Evolutionary conservation across 2,888 invertebrate species (phyloP).

Genomic region (Endotricha flammealis): DNA sequence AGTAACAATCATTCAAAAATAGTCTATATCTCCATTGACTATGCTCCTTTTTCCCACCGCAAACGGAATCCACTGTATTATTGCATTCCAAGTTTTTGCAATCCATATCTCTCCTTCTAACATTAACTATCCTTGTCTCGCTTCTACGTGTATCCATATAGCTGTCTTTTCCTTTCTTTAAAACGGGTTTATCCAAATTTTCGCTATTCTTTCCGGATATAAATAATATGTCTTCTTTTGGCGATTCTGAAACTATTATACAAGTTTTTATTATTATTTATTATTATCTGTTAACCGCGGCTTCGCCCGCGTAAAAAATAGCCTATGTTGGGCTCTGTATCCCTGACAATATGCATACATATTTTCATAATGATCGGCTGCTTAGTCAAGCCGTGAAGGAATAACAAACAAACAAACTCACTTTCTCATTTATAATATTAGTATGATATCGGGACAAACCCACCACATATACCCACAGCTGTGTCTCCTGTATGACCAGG

Average conservation of each 20-base stretch:
- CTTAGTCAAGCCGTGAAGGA: too few relatives aligned
- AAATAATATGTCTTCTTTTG: conserved; percentile 39
- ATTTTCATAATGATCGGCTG: too few relatives aligned
- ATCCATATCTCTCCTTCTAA: conserved; percentile 23
- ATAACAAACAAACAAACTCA: too few relatives aligned
- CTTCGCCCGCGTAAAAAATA: too few relatives aligned
- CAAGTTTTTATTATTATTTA: not conserved
- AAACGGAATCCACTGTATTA: conserved; percentile 36
- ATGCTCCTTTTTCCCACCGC: conserved; percentile 45
- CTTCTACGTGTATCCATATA: not conserved
- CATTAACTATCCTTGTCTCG: conserved; percentile 4
- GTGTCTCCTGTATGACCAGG: too few relatives aligned
- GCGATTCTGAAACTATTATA: conserved; percentile 33
- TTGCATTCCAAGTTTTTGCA: conserved; percentile 48
- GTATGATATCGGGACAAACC: too few relatives aligned
- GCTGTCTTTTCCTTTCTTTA: conserved; percentile 2
- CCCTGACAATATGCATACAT: too few relatives aligned
- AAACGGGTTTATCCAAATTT: conserved; percentile 18
- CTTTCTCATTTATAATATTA: too few relatives aligned
- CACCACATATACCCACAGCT: too few relatives aligned
- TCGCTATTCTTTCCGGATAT: conserved; percentile 49
- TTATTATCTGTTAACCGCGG: too few relatives aligned
- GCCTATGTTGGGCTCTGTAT: too few relatives aligned
- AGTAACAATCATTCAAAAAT: conserved; percentile 60
- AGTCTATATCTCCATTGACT: conserved; percentile 39